These are phyloP conservation scores for Lamellibrachia luymesi DNA, from an alignment of 1,140 invertebrate species.

Conservation along the genomic window DNA sequence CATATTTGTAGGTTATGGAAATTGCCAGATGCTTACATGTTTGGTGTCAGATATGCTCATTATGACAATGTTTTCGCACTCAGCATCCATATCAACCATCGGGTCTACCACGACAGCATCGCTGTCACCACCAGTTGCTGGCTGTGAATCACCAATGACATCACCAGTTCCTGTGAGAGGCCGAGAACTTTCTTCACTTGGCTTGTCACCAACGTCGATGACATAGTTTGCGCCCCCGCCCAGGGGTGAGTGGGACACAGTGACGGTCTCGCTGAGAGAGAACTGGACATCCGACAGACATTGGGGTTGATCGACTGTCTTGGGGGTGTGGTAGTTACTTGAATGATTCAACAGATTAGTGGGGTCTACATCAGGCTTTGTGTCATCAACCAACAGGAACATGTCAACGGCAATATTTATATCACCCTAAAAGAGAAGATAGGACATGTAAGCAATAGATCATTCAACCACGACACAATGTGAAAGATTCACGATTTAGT, in stretches of 20 bases:
- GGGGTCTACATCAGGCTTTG: not conserved
- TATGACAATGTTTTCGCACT: not conserved
- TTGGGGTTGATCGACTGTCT: not conserved
- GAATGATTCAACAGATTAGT: not conserved
- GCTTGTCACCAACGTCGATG: not conserved
- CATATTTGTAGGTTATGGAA: too few species aligned
- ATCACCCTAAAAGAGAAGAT: not conserved
- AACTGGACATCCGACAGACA: not conserved
- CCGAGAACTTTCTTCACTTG: not conserved
- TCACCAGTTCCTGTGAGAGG: not conserved
- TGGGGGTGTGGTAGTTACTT: not conserved
- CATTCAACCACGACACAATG: too few species aligned
- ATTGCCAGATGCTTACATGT: not conserved
- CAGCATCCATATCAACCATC: not conserved
- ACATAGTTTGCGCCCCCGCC: not conserved
- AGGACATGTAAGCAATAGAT: too few species aligned
- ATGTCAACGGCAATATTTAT: not conserved
- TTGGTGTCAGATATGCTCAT: not conserved
- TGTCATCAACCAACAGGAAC: not conserved
- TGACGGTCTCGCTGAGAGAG: not conserved
- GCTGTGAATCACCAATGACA: not conserved
- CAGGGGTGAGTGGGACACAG: not conserved
- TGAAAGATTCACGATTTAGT: too few species aligned
- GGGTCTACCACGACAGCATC: not conserved
- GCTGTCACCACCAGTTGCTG: not conserved